Base-by-base conservation (phyloP, 2,797 vertebrate genomes). In the Octomys mimax region DNA sequence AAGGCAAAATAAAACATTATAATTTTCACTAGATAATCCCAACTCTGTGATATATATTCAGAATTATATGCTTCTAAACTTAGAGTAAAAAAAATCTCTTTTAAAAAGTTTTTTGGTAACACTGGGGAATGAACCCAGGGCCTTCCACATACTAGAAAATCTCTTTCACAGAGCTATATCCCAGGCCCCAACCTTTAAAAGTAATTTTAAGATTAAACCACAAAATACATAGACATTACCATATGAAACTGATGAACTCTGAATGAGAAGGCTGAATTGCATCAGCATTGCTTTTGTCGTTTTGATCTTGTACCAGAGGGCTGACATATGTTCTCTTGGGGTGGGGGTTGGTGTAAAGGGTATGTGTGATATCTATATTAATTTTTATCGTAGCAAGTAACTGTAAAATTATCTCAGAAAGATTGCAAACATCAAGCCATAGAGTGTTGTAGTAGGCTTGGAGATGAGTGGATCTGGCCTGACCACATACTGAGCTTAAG, bases 341-440 rank as follows among this genome's bases (percentile, higher is more conserved):
- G 61, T 14, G 33, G 54, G 31, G 52, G 78, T 66, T 46, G 66
- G 42, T 28, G 36, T 59, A 57, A 89, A 70, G 62, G 71, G 18
- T 24, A 77, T 64, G 16, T 33, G 31, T 28, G 28, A 8, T 36
- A 22, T 59, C 71, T 79, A 4, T 68, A 81, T 91, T 71, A 36
- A 80, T 89, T 89, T 90, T 87, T 89, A 75, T 18, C 78, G 88
- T 59, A 75, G 46, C 28, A 31, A 14, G 11, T 75, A 54, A 95
- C 49, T 54, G 79, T 77, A 81, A n/a, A 89, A 87, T 87, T 88
- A 52, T 79, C 89, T 88, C 75, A 82, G 83, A 92, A 84, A 64
- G 24, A 31, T 84, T 49, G 11, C 6, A 59, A 75, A 80, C 73
- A 80, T 79, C 31, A 83, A 91, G 73, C 59, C 19, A 31, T 16